Evolutionary conservation across 2,888 invertebrate species (phyloP).

Genomic region (Entomobrya multifasciata): DNA sequence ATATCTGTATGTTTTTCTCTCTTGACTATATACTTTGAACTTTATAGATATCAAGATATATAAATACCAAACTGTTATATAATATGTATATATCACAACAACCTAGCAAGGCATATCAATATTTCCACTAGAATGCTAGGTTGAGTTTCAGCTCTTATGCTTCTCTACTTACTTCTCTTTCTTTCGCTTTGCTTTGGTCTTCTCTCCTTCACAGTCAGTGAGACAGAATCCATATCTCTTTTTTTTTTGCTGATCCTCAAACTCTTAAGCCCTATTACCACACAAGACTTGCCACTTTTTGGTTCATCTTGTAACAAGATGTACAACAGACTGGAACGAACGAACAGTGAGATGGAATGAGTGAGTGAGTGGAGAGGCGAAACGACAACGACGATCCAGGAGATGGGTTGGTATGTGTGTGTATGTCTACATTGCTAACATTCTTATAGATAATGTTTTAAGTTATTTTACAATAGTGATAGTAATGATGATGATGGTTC

Average conservation of each 20-base stretch:
- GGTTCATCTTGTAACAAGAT: slow-evolving; percentile 47
- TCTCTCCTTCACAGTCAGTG: neutral
- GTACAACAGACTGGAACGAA: slow-evolving; percentile 68
- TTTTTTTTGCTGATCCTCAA: slow-evolving; percentile 51
- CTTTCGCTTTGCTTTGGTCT: neutral
- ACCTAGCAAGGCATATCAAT: too few species aligned
- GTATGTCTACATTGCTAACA: neutral
- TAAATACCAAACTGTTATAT: too few species aligned
- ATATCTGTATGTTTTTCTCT: slow-evolving; percentile 3
- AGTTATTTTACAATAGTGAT: slow-evolving; percentile 21
- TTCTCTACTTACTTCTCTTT: slow-evolving; percentile 15
- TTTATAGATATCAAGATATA: too few species aligned
- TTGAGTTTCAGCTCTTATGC: slow-evolving; percentile 27
- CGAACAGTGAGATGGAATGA: slow-evolving; percentile 50
- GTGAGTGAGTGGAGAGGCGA: slow-evolving; percentile 48
- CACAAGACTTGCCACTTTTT: slow-evolving; percentile 37
- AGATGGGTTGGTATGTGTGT: slow-evolving; percentile 12
- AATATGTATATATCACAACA: too few species aligned
- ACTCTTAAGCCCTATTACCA: slow-evolving; percentile 64
- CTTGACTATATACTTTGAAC: too few species aligned
- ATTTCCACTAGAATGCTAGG: too few species aligned
- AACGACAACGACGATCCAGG: slow-evolving; percentile 43
- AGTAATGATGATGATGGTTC: too few species aligned
- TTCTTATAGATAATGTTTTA: neutral
- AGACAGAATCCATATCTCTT: neutral